A percentile compares a stretch with the other conserved stretches of the same genome.
phyloP scores from a whole-genome alignment of 2,113 vertebrate species.

The Oncorhynchus mykiss region DNA sequence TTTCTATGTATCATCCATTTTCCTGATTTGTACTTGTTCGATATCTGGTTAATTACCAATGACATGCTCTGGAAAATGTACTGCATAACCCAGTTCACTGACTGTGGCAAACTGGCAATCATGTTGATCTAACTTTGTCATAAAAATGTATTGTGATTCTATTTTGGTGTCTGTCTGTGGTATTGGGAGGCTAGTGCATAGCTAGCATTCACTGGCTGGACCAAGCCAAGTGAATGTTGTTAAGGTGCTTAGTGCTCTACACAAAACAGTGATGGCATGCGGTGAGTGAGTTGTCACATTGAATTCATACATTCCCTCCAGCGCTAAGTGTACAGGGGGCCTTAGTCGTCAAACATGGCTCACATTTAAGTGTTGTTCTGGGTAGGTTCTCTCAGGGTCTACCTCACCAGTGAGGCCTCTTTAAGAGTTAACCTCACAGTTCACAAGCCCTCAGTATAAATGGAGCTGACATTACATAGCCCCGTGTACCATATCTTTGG shows the following conservation, averaged over 20 bases:
- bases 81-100: not conserved
- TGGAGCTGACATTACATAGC: not conserved
- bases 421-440: not conserved
- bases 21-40: not conserved
- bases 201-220: not conserved
- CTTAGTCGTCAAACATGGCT: not conserved
- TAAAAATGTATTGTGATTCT: not conserved
- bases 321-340: not conserved
- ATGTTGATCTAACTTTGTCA: slow-evolving; percentile 5
- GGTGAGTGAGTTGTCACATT: not conserved
- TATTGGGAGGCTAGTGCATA: not conserved
- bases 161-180: not conserved
- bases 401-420: not conserved
- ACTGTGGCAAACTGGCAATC: not conserved
- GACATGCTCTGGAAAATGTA: not conserved
- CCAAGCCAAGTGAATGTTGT: not conserved
- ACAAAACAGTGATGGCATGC: not conserved
- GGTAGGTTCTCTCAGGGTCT: not conserved
- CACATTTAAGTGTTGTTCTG: not conserved
- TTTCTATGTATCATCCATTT: not conserved
- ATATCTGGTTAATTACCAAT: slow-evolving; percentile 2
- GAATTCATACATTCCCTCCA: not conserved
- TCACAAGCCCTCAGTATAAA: not conserved
- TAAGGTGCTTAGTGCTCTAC: not conserved
- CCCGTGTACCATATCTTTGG: not conserved